Base-by-base conservation (phyloP, 2,888 invertebrate genomes). In the Epirrita christyi region DNA sequence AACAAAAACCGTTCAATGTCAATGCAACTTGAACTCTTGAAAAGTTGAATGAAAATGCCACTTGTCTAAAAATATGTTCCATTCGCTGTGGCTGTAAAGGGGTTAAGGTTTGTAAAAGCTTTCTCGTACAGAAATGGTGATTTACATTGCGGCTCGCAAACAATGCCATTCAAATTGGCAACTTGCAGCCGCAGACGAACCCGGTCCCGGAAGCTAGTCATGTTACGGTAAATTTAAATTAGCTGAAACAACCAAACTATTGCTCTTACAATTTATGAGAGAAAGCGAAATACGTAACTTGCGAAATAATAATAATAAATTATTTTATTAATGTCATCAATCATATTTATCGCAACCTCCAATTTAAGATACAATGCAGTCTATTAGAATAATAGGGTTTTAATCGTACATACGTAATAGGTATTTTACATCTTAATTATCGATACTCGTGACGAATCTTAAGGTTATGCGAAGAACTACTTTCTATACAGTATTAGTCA, bases 181-280 rank as follows among this genome's bases (percentile, higher is more conserved):
- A 73, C 70, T 67, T 70, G 71, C 71, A 64, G 78, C 75, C 77
- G 71, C 81, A 81, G 68, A 69, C 70, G 59, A 70, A 73, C 68
- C 62, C 72, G 66, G 81, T 75, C 74, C 81, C 87, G 86, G 88
- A 85, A 88, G 87, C 86, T 70, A 69, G 74, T 68, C 73, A 72
- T 72, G 52, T 83, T 87, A 91, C 91, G 89, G 90, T 91, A 89
- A 88, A 89, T 78, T 86, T 83, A 86, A 87, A 91, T 91, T 88
- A 88, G 75, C 78, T 74, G 73, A 85, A 84, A 83, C 80, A 52
- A 7, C 42, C 43, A 10, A 49, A 45, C 36, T 21, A 41, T 29
- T 21, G 27, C 38, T 29, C 14, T 11, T 37, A 53, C 32, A 43
- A 55, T 52, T 52, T 52, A 54, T 11, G 9, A 48, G 59, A 37